A percentile compares a stretch with the other conserved stretches of the same genome.
phyloP scores from a whole-genome alignment of 2,113 vertebrate genomes.

The Ariopsis seemanni region DNA sequence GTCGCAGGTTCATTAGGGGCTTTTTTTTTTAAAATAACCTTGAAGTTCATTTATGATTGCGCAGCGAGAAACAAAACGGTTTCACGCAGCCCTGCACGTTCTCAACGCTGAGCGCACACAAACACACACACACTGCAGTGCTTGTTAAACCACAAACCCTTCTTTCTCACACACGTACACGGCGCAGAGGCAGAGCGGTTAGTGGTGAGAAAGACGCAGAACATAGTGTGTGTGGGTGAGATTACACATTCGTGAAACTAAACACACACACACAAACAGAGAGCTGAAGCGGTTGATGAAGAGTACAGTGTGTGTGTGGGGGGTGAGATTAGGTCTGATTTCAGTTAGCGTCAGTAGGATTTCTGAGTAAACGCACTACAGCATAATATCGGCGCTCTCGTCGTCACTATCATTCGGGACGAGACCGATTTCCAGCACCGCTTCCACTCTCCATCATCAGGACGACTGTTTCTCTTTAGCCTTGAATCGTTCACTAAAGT shows the following conservation, averaged over 20 bases:
- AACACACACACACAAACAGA: slow-evolving; percentile 21
- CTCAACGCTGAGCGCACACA: background rate
- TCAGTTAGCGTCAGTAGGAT: slow-evolving; percentile 10
- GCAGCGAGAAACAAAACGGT: background rate
- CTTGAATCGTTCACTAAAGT: background rate
- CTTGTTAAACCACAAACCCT: background rate
- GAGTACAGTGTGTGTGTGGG: background rate
- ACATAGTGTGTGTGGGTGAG: slow-evolving; percentile 6
- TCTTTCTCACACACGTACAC: background rate
- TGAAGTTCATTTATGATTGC: background rate
- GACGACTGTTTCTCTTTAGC: background rate
- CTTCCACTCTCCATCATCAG: background rate
- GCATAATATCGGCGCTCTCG: background rate
- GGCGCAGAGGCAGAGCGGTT: background rate
- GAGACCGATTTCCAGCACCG: background rate
- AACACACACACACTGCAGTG: background rate
- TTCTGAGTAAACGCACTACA: background rate
- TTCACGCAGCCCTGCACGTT: background rate
- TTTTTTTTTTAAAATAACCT: background rate
- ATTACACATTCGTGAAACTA: slow-evolving; percentile 1
- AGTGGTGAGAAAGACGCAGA: background rate
- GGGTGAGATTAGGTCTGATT: background rate
- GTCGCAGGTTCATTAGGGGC: background rate
- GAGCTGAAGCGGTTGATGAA: background rate
- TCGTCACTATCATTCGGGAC: background rate